Conservation (phyloP, 1,140 invertebrate species). For the Hypothenemus hampei region DNA sequence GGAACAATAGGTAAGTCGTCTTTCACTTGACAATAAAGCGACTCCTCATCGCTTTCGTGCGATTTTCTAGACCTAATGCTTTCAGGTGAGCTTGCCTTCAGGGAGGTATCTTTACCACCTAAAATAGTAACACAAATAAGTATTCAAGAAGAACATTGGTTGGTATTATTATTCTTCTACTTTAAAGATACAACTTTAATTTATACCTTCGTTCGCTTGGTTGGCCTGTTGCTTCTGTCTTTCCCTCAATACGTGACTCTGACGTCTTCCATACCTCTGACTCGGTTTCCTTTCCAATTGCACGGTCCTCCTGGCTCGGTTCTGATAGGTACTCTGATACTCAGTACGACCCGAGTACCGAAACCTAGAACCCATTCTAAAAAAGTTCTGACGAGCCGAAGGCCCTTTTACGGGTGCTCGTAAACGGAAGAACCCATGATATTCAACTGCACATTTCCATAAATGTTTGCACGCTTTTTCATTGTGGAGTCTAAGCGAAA, state of each 20-base stretch:
- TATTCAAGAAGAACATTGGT: not conserved
- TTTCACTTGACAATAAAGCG: conserved; percentile 40
- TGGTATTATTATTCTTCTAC: too few species aligned
- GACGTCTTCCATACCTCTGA: conserved; percentile 82
- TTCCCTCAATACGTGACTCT: conserved; percentile 67
- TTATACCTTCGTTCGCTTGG: conserved; percentile 4
- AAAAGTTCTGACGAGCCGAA: conserved; percentile 89
- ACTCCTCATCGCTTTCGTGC: conserved; percentile 36
- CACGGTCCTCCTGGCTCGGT: conserved; percentile 80
- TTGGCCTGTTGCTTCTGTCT: conserved; percentile 48
- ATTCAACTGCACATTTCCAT: conserved; percentile 99
- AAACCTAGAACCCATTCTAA: conserved; percentile 94
- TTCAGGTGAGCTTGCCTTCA: conserved; percentile 6
- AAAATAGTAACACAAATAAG: not conserved
- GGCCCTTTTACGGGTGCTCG: conserved; percentile 85
- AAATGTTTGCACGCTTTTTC: conserved; percentile 98
- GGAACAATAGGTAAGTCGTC: conserved; percentile 39
- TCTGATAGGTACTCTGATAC: conserved; percentile 90
- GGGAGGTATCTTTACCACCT: not conserved
- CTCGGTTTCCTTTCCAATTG: conserved; percentile 94
- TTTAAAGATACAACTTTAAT: too few species aligned
- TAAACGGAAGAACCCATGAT: conserved; percentile 97
- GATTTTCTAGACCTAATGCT: conserved; percentile 38
- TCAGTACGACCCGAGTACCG: conserved; percentile 93
- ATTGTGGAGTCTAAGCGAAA: conserved; percentile 67